Percentiles rank a stretch among this genome's conserved stretches.
These are phyloP conservation scores for Cromileptes altivelis DNA, from an alignment of 2,113 vertebrate species.

Conservation along the genomic window DNA sequence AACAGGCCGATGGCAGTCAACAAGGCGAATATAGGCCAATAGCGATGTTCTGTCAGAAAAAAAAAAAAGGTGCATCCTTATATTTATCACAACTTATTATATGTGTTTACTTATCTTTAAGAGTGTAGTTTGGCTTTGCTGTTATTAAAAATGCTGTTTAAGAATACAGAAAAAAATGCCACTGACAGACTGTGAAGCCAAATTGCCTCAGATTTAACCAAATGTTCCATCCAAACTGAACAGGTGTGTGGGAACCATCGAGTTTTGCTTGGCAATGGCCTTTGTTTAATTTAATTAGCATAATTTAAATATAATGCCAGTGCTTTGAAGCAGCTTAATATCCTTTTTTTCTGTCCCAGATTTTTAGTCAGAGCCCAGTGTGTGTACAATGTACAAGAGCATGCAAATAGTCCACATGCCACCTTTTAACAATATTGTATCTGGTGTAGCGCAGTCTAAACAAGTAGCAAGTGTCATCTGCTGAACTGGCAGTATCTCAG, in stretches of 20 bases:
- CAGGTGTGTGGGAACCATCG: conserved; percentile 68
- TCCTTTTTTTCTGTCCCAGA: conserved; percentile 32
- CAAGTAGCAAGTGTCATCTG: conserved; percentile 65
- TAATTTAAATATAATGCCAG: conserved; percentile 68
- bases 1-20: no score
- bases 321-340: conserved; percentile 62
- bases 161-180: conserved; percentile 35
- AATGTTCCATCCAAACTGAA: conserved; percentile 63
- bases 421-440: conserved; percentile 44
- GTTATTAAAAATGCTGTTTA: conserved; percentile 9
- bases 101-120: background rate
- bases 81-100: background rate
- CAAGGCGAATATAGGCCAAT: no score
- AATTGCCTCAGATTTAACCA: conserved; percentile 49
- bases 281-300: conserved; percentile 68
- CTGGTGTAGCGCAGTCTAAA: conserved; percentile 37
- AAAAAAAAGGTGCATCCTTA: no score
- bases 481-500: conserved; percentile 60
- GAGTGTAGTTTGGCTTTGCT: background rate
- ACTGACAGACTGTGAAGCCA: conserved; percentile 46
- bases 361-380: conserved; percentile 39
- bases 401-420: conserved; percentile 43
- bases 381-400: conserved; percentile 18
- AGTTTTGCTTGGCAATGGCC: conserved; percentile 61
- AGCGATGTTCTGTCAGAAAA: no score